Percentiles rank a stretch among this genome's conserved stretches.
These are phyloP conservation scores for Sminthurides aquaticus DNA, from an alignment of 2,888 invertebrate genomes.

Conservation along the genomic window DNA sequence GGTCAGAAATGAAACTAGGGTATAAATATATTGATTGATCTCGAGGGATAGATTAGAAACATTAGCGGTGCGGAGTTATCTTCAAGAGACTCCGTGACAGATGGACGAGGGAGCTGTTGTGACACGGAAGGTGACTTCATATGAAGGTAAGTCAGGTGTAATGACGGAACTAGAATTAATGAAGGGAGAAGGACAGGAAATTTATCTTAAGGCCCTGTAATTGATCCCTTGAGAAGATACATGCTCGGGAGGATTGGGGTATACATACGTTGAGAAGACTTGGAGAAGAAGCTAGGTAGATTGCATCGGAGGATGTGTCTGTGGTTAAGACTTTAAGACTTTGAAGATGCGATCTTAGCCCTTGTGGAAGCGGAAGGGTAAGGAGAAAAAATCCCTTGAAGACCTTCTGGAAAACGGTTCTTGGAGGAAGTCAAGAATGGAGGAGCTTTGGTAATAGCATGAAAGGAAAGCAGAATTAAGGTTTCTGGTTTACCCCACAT, in stretches of 20 bases:
- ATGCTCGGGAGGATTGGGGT: neutral
- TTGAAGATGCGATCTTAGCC: too few relatives aligned
- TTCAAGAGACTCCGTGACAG: neutral
- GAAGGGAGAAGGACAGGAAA: neutral
- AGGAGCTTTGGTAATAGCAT: too few relatives aligned
- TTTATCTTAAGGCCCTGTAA: neutral
- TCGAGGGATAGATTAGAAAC: neutral
- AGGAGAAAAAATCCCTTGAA: too few relatives aligned
- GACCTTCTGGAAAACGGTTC: too few relatives aligned
- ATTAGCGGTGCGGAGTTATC: neutral
- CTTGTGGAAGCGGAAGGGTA: too few relatives aligned
- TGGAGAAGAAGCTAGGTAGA: too few relatives aligned
- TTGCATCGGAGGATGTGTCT: too few relatives aligned
- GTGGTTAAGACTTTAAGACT: too few relatives aligned
- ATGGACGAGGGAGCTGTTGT: neutral
- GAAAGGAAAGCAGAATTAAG: too few relatives aligned
- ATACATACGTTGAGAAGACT: too few relatives aligned
- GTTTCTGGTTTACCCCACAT: slow-evolving; percentile 17
- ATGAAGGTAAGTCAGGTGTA: neutral
- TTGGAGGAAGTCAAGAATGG: too few relatives aligned
- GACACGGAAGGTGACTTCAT: neutral
- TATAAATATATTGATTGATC: neutral
- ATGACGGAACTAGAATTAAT: neutral
- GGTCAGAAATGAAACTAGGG: neutral
- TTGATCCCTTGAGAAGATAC: neutral